phyloP scores from a whole-genome alignment of 2,888 invertebrate species.

The Autographa gamma region DNA sequence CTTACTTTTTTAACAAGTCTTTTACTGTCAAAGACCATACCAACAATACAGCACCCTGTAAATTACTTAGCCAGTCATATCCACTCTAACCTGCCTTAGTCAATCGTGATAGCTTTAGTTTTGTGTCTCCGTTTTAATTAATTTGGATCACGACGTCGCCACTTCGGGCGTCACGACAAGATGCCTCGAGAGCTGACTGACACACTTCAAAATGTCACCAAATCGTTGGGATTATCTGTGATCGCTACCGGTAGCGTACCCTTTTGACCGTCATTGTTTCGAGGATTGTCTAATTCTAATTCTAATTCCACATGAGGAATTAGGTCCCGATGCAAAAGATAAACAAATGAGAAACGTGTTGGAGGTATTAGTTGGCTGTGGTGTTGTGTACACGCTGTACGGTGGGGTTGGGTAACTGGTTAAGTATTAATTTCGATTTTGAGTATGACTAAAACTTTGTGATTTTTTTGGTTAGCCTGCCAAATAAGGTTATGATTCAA shows the following conservation, averaged over 20 bases:
- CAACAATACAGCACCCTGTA: background rate
- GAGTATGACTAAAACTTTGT: background rate
- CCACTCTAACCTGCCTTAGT: conserved; percentile 74
- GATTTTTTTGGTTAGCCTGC: background rate
- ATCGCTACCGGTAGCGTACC: conserved; percentile 71
- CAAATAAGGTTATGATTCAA: conserved; percentile 8
- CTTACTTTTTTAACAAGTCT: background rate
- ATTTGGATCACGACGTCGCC: conserved; percentile 89
- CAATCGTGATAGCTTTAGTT: conserved; percentile 87
- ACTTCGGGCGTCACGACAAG: conserved; percentile 87
- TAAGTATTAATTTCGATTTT: conserved; percentile 5
- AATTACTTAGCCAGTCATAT: conserved; percentile 62
- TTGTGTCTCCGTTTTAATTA: conserved; percentile 88
- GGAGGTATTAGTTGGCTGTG: conserved; percentile 52
- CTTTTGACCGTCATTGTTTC: conserved; percentile 70
- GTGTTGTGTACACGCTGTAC: conserved; percentile 7
- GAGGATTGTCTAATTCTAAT: conserved; percentile 53
- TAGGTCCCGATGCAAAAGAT: conserved; percentile 57
- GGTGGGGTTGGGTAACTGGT: conserved; percentile 15
- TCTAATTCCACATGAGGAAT: conserved; percentile 64
- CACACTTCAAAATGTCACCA: conserved; percentile 89
- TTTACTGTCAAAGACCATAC: background rate
- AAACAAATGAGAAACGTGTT: conserved; percentile 61
- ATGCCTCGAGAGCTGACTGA: conserved; percentile 82
- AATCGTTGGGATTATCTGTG: conserved; percentile 78